Evolutionary conservation across 2,113 vertebrate species (phyloP).

Genomic region (Globicephala melas): DNA sequence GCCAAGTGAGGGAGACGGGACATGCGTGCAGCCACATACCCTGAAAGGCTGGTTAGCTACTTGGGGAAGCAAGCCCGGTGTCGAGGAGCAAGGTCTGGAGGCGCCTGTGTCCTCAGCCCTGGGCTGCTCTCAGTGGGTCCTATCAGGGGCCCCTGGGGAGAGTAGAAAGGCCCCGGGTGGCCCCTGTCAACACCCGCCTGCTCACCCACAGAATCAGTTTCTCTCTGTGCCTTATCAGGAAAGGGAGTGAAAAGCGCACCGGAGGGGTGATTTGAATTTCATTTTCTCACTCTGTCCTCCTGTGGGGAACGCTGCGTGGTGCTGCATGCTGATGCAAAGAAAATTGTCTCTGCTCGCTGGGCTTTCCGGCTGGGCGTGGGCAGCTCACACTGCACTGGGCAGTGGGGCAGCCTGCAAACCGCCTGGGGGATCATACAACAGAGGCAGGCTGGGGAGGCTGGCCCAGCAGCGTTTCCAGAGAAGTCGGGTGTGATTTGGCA

Average conservation of each 20-base stretch:
- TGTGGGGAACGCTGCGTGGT: background rate
- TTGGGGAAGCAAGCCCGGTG: background rate
- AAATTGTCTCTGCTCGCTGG: slow-evolving; percentile 23
- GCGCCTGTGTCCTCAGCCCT: background rate
- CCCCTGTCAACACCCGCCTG: background rate
- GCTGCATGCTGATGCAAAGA: slow-evolving; percentile 60
- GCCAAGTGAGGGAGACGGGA: background rate
- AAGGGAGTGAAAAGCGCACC: slow-evolving; percentile 24
- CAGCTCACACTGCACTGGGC: slow-evolving; percentile 1
- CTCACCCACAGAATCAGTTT: background rate
- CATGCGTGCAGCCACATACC: background rate
- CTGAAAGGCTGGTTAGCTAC: background rate
- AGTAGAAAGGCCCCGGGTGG: background rate
- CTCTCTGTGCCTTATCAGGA: background rate
- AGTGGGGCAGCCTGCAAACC: background rate
- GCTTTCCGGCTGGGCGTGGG: background rate
- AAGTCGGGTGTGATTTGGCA: background rate
- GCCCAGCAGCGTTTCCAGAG: background rate
- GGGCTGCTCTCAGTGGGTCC: background rate
- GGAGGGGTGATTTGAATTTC: slow-evolving; percentile 64
- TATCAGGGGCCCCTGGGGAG: background rate
- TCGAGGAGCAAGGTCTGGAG: background rate
- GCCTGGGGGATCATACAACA: background rate
- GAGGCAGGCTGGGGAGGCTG: background rate
- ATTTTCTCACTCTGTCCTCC: slow-evolving; percentile 50